Base-by-base conservation (phyloP, 2,797 vertebrate genomes). In the Melanogrammus aeglefinus region DNA sequence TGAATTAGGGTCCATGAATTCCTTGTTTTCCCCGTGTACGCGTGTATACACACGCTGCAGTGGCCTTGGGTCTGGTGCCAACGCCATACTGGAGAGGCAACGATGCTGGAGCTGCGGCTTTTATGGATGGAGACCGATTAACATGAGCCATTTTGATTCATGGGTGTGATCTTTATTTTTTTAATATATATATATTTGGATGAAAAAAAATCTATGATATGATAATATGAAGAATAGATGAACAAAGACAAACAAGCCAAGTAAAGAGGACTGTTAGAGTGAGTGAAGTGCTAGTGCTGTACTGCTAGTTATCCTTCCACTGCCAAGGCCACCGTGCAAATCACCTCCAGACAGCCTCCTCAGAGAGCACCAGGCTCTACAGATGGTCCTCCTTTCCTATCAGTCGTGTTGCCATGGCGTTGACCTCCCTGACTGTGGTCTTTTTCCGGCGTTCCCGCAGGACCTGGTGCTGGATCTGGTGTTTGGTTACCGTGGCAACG, bases 401-500 rank as follows among this genome's bases (percentile, higher is more conserved):
- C 74, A 76, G 87, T 83, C 78, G 79, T 12, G 86, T 91, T 90
- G 90, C 85, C 90, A 92, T 90, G 87, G 90, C 41, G 73, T 82
- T 77, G 78, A 91, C 89, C 87, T 91, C 85, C 87, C 78, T 76
- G 70, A 5, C 14, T 33, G 72, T 72, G 82, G 79, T 24, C 38
- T n/a, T 73, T 73, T 73, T 73, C 38, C 24, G 10, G 0, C 82
- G 85, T 82, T 90, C 86, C 83, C 79, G 4, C 86, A 99, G 98
- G 98, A 99, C 86, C 92, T 99, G 47, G 95, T 97, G 85, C 90
- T 99, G 92, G 98, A 98, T 85, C 93, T 99, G 86, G 97, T 98
- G 71, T 98, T 99, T 88, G 98, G 98, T 88, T 99, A 99, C 90
- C 95, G 98, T 85, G 97, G 98, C 89, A 97, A 95, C 88, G 98